Evolutionary conservation across 2,113 vertebrate species (phyloP).

Genomic region (Petaurus breviceps): DNA sequence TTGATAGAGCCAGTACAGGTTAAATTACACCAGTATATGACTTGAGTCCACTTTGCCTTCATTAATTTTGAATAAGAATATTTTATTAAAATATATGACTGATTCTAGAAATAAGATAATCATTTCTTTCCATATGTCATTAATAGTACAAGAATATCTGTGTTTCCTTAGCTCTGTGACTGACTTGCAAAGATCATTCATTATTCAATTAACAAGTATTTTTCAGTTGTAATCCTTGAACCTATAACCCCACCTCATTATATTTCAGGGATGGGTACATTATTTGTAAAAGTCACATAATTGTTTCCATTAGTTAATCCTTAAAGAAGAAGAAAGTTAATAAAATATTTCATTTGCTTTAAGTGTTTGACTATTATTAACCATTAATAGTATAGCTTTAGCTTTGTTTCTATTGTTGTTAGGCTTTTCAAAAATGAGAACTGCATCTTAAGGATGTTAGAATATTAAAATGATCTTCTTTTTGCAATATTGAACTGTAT

Average conservation of each 20-base stretch:
- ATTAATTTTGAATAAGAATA: not conserved
- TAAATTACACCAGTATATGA: not conserved
- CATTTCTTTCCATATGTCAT: not conserved
- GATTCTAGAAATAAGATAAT: not conserved
- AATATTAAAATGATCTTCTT: not conserved
- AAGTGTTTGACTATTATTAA: not conserved
- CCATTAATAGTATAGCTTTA: not conserved
- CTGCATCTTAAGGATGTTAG: not conserved
- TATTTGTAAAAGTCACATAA: not conserved
- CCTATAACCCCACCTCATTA: not conserved
- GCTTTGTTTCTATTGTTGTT: not conserved
- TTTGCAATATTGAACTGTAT: not conserved
- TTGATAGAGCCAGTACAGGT: not conserved
- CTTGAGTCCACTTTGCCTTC: not conserved
- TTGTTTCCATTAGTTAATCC: not conserved
- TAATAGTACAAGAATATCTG: not conserved
- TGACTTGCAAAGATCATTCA: not conserved
- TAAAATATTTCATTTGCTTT: not conserved
- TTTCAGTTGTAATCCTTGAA: not conserved
- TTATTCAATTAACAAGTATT: not conserved
- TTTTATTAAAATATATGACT: not conserved
- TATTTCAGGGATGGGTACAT: not conserved
- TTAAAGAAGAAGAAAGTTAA: not conserved
- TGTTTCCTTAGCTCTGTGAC: not conserved
- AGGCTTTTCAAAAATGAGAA: not conserved